These are phyloP conservation scores for Melitaea cinxia DNA, from an alignment of 1,140 invertebrate genomes.

Conservation along the genomic window DNA sequence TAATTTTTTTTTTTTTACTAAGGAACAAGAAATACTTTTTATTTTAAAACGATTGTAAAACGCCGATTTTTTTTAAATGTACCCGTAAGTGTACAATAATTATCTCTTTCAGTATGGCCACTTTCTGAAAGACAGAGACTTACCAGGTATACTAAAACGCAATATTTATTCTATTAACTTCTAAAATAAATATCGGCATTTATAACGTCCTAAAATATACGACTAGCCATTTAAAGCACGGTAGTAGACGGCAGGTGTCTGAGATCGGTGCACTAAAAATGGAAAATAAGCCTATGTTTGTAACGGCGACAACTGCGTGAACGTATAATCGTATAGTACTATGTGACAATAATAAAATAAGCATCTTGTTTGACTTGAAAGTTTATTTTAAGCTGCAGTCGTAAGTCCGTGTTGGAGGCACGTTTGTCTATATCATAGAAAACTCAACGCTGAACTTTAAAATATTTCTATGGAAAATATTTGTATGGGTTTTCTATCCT, in stretches of 20 bases:
- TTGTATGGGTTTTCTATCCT: too few relatives aligned
- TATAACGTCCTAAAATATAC: conserved; percentile 19
- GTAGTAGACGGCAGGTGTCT: conserved; percentile 15
- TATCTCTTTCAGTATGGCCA: too few relatives aligned
- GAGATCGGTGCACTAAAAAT: conserved; percentile 16
- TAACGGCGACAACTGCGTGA: conserved; percentile 12
- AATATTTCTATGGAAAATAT: not conserved
- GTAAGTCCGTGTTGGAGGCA: not conserved
- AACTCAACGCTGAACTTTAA: not conserved
- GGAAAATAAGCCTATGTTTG: conserved; percentile 20
- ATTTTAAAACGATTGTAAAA: too few relatives aligned
- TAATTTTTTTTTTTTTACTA: too few relatives aligned
- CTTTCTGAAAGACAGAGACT: not conserved
- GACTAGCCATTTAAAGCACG: conserved; percentile 14
- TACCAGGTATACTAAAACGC: not conserved
- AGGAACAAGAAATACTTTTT: too few relatives aligned
- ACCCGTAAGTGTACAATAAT: too few relatives aligned
- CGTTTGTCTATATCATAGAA: not conserved
- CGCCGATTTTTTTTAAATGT: too few relatives aligned
- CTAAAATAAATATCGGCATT: conserved; percentile 21
- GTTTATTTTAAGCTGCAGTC: not conserved
- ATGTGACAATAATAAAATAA: conserved; percentile 4
- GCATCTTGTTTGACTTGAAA: not conserved
- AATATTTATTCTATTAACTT: conserved; percentile 2
- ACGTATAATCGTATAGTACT: not conserved